A percentile compares a stretch with the other conserved stretches of the same genome.
Evolutionary conservation across 2,113 vertebrate genomes (phyloP).

Genomic region (Cyprinodon brontotheroides): DNA sequence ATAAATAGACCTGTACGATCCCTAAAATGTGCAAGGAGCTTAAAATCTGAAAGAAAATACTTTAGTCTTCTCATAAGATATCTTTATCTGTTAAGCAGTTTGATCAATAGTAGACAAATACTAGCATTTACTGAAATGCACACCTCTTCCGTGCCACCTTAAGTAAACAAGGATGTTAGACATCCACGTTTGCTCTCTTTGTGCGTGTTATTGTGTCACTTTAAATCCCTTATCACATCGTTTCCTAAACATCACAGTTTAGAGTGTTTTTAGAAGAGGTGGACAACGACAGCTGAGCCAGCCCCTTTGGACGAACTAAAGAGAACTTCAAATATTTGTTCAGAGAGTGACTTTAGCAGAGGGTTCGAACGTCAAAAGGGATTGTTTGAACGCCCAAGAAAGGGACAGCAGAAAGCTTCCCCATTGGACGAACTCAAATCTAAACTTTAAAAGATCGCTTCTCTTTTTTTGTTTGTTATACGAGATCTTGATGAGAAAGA

Average conservation of each 20-base stretch:
- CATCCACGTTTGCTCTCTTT: neutral
- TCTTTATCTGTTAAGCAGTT: neutral
- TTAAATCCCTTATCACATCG: neutral
- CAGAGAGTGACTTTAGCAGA: neutral
- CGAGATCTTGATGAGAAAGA: neutral
- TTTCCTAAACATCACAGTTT: neutral
- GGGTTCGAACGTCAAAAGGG: neutral
- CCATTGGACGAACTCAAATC: neutral
- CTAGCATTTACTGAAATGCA: neutral
- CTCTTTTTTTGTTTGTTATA: neutral
- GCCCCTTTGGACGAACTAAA: neutral
- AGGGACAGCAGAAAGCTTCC: no score
- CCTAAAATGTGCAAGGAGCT: neutral
- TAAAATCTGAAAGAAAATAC: conserved; percentile 2
- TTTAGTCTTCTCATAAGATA: neutral
- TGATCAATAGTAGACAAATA: conserved; percentile 7
- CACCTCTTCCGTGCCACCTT: conserved; percentile 45
- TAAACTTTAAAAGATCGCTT: neutral
- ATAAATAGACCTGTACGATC: conserved; percentile 19
- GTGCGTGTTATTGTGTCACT: neutral
- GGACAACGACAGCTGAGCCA: neutral
- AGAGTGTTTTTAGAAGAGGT: neutral
- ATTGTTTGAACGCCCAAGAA: neutral
- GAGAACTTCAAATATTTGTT: neutral
- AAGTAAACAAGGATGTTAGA: conserved; percentile 62